A percentile compares a stretch with the other conserved stretches of the same genome.
These are phyloP conservation scores for Chrysogorgia sp. DNA, from an alignment of 92 coral and sea anemone species.

Conservation along the genomic window DNA sequence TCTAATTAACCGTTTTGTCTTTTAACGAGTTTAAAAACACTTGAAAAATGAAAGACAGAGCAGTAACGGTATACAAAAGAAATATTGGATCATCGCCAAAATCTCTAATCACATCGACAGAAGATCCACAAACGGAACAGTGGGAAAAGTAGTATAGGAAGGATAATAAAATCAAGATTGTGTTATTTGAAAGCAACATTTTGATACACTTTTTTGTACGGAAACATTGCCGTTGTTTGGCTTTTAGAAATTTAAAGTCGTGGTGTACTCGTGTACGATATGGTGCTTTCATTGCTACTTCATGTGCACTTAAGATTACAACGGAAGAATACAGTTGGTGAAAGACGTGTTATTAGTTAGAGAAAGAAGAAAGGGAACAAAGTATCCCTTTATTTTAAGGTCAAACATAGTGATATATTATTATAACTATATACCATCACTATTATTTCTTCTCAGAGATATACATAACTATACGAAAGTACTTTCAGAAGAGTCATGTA, in stretches of 20 bases:
- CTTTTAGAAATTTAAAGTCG: neutral
- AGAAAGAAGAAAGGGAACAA: constrained; percentile 26
- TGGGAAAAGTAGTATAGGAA: neutral
- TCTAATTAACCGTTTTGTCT: too few relatives aligned
- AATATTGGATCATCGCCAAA: neutral
- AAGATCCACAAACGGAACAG: neutral
- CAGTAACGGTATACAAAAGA: neutral
- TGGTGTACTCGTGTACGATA: neutral
- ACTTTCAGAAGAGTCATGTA: neutral
- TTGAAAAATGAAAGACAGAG: neutral
- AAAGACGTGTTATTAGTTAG: constrained; percentile 11
- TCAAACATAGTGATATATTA: constrained; percentile 14
- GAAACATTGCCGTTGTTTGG: neutral
- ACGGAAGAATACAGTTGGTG: constrained; percentile 11
- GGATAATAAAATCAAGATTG: too few relatives aligned
- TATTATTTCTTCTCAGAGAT: too few relatives aligned
- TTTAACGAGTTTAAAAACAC: neutral
- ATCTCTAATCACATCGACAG: neutral
- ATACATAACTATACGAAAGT: too few relatives aligned
- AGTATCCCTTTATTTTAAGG: neutral
- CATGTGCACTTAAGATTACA: neutral
- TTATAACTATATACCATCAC: constrained; percentile 14
- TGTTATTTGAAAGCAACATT: too few relatives aligned
- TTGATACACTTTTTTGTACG: too few relatives aligned
- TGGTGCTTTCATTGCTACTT: neutral